A percentile compares a stretch with the other conserved stretches of the same genome.
Conservation (phyloP, 1,140 invertebrate genomes). For the Drosophila micromelanica region DNA sequence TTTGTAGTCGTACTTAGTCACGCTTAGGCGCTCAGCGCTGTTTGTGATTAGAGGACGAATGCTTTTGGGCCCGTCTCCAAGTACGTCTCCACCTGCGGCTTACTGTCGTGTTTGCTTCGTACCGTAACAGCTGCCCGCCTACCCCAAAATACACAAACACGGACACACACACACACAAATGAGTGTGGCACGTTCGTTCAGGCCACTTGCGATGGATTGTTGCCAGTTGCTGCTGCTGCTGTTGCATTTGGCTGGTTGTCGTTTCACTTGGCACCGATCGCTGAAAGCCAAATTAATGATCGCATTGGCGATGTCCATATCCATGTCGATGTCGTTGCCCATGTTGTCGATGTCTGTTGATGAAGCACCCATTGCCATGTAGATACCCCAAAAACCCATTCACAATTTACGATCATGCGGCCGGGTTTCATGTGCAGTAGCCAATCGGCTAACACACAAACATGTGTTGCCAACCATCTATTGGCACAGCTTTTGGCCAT, state of each 20-base stretch:
- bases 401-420: slow-evolving; percentile 38
- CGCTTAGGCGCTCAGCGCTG: slow-evolving; percentile 59
- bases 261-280: slow-evolving; percentile 37
- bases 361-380: slow-evolving; percentile 36
- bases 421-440: slow-evolving; percentile 33
- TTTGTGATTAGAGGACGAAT: slow-evolving; percentile 75
- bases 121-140: slow-evolving; percentile 15
- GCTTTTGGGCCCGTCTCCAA: slow-evolving; percentile 30
- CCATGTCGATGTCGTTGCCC: slow-evolving; percentile 14
- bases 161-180: not conserved
- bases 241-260: slow-evolving; percentile 20
- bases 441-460: slow-evolving; percentile 4
- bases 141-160: slow-evolving; percentile 1
- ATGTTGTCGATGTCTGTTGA: slow-evolving; percentile 15
- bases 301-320: slow-evolving; percentile 30
- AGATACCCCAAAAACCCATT: slow-evolving; percentile 39
- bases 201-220: slow-evolving; percentile 29
- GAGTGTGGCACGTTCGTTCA: slow-evolving; percentile 36
- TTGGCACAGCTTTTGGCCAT: slow-evolving; percentile 4
- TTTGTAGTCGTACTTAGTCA: slow-evolving; percentile 70
- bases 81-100: slow-evolving; percentile 18
- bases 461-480: slow-evolving; percentile 4
- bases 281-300: slow-evolving; percentile 33
- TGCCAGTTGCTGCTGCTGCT: slow-evolving; percentile 5
- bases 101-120: slow-evolving; percentile 9